These are phyloP conservation scores for Empidonax alnorum DNA, from an alignment of 2,113 vertebrate genomes.

Conservation along the genomic window DNA sequence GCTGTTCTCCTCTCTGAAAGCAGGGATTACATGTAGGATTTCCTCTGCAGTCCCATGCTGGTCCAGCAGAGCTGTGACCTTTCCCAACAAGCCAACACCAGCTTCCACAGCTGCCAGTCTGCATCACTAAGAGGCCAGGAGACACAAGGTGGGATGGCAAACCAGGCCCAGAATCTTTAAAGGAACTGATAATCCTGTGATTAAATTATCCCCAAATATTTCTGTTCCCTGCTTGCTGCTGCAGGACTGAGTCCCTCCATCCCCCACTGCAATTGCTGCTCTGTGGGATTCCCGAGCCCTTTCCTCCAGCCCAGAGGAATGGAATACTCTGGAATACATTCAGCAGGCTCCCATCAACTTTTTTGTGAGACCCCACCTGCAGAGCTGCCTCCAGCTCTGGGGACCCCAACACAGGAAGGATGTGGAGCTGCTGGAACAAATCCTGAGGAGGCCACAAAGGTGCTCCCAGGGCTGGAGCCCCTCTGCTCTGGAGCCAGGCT, in stretches of 20 bases:
- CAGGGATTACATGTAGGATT: neutral
- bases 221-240: neutral
- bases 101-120: neutral
- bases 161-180: neutral
- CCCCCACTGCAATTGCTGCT: neutral
- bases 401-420: neutral
- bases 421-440: neutral
- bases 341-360: neutral
- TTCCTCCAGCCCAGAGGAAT: neutral
- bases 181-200: neutral
- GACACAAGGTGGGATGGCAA: neutral
- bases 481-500: neutral
- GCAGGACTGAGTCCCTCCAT: neutral
- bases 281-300: neutral
- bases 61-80: neutral
- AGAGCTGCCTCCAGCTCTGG: neutral
- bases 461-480: neutral
- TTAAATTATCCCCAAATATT: neutral
- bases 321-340: neutral
- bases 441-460: neutral
- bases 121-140: neutral
- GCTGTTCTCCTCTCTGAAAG: neutral
- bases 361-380: neutral
- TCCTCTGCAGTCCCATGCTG: neutral
- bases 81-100: neutral